These are phyloP conservation scores for Eidolon helvum DNA, from an alignment of 2,113 vertebrate genomes.

Conservation along the genomic window DNA sequence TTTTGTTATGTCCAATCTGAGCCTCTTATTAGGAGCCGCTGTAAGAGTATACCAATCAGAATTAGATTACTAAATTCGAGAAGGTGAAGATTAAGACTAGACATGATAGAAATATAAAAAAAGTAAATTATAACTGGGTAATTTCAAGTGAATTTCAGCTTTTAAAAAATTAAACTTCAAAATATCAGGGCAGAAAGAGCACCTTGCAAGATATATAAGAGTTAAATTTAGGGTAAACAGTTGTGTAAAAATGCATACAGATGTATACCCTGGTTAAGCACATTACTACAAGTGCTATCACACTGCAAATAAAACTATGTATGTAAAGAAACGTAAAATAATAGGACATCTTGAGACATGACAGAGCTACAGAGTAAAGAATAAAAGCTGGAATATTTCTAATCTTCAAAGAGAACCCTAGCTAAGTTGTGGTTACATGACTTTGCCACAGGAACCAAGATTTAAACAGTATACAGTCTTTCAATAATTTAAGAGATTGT, in stretches of 20 bases:
- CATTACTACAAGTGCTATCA: not conserved
- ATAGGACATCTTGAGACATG: not conserved
- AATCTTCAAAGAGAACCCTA: not conserved
- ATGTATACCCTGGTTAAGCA: not conserved
- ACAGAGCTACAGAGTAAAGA: not conserved
- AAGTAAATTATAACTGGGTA: not conserved
- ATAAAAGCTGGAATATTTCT: not conserved
- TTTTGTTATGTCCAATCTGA: not conserved
- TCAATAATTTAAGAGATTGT: not conserved
- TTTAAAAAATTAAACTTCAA: not conserved
- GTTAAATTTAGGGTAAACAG: not conserved
- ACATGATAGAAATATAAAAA: not conserved
- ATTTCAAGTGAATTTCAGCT: not conserved
- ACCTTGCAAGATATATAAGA: not conserved
- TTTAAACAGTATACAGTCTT: not conserved
- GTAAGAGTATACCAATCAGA: not conserved
- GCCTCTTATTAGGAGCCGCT: not conserved
- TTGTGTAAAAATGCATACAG: not conserved
- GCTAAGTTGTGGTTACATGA: not conserved
- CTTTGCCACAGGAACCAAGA: not conserved
- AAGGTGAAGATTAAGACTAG: not conserved
- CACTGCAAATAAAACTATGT: not conserved
- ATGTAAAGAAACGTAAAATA: not conserved
- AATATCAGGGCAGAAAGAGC: not conserved
- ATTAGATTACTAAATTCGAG: not conserved